Conservation (phyloP, 2,797 vertebrate species). For the Ctenopoma multispine region DNA sequence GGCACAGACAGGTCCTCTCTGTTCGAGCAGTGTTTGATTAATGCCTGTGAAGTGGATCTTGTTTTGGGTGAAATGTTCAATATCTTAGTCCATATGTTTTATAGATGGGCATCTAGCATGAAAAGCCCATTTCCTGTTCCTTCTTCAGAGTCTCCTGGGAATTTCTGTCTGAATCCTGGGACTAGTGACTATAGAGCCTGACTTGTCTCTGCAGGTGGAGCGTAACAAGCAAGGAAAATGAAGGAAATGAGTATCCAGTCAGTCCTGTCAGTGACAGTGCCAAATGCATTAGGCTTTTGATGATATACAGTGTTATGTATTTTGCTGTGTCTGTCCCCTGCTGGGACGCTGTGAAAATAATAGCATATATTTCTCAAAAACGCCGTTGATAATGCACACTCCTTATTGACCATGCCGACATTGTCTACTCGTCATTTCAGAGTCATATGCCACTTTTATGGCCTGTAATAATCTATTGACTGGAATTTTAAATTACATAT, state of each 20-base stretch:
- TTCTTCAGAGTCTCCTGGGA: slow-evolving; percentile 42
- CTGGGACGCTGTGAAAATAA: slow-evolving; percentile 28
- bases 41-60: slow-evolving; percentile 48
- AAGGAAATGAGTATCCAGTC: slow-evolving; percentile 22
- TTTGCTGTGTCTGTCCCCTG: slow-evolving; percentile 38
- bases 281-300: slow-evolving; percentile 55
- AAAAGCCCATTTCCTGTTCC: slow-evolving; percentile 68
- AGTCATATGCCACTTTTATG: slow-evolving; percentile 60
- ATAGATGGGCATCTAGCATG: slow-evolving; percentile 63
- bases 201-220: slow-evolving; percentile 55
- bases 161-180: slow-evolving; percentile 26
- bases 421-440: slow-evolving; percentile 50
- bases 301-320: slow-evolving; percentile 51
- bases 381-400: slow-evolving; percentile 45
- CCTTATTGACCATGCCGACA: slow-evolving; percentile 36
- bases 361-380: slow-evolving; percentile 19
- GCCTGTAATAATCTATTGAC: slow-evolving; percentile 57
- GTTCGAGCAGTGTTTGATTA: slow-evolving; percentile 65
- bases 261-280: slow-evolving; percentile 20
- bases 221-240: slow-evolving; percentile 35
- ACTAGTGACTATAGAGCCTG: slow-evolving; percentile 38
- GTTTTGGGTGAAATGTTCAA: slow-evolving; percentile 47
- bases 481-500: slow-evolving; percentile 48
- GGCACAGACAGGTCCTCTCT: slow-evolving; percentile 50
- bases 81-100: slow-evolving; percentile 51